Conservation (phyloP, 1,140 invertebrate species). For the Leucophenga varia region DNA sequence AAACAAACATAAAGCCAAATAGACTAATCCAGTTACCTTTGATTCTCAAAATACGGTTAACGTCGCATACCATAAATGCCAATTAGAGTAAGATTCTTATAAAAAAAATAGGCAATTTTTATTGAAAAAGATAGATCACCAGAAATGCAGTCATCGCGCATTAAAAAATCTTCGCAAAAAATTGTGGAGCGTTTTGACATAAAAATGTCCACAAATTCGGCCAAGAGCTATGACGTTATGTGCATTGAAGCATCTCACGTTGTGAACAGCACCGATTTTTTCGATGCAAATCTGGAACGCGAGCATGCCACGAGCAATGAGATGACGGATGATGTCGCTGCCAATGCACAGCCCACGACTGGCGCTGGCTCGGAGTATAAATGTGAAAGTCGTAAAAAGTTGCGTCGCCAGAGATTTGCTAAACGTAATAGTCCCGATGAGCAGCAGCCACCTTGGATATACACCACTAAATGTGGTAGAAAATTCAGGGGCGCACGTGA, state of each 20-base stretch:
- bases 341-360: conserved; percentile 86
- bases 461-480: conserved; percentile 83
- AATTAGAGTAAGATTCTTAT: too few relatives aligned
- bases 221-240: conserved; percentile 88
- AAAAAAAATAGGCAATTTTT: too few relatives aligned
- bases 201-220: conserved; percentile 71
- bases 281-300: conserved; percentile 83
- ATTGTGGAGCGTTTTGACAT: conserved; percentile 67
- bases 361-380: conserved; percentile 80
- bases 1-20: too few relatives aligned
- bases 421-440: conserved; percentile 87
- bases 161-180: neutral
- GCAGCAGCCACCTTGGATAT: conserved; percentile 91
- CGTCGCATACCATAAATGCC: too few relatives aligned
- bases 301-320: conserved; percentile 95
- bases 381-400: conserved; percentile 86
- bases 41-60: too few relatives aligned
- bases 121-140: too few relatives aligned
- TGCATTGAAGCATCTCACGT: conserved; percentile 81
- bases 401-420: conserved; percentile 84
- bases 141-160: too few relatives aligned
- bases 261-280: conserved; percentile 85
- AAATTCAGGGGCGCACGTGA: conserved; percentile 87
- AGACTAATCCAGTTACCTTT: too few relatives aligned
- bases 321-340: conserved; percentile 76